These are phyloP conservation scores for Setipinna tenuifilis DNA, from an alignment of 2,797 vertebrate genomes.

Conservation along the genomic window DNA sequence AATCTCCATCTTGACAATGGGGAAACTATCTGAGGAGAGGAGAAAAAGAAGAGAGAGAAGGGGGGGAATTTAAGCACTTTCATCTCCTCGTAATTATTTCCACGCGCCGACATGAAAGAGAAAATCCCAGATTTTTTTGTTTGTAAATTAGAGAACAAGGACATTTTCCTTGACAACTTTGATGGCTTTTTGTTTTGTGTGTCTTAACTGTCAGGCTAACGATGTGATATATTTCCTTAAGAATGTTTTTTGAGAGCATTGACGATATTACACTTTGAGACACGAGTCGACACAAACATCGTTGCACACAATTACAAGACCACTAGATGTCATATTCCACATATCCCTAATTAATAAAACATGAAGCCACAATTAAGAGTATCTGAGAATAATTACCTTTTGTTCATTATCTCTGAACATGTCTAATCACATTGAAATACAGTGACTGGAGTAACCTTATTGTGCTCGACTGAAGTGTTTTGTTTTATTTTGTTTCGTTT, in stretches of 20 bases:
- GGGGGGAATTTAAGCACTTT: conserved; percentile 80
- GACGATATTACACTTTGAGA: conserved; percentile 35
- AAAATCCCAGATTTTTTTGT: conserved; percentile 75
- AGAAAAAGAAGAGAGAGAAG: conserved; percentile 65
- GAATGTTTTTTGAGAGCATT: conserved; percentile 39
- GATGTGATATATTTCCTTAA: conserved; percentile 69
- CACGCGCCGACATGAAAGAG: conserved; percentile 79
- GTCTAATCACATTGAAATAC: conserved; percentile 3
- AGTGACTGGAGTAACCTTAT: not conserved
- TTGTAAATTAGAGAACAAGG: conserved; percentile 81
- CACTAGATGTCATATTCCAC: conserved; percentile 4
- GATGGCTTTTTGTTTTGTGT: conserved; percentile 70
- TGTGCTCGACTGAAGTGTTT: not conserved
- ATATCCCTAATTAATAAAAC: conserved; percentile 21
- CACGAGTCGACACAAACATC: conserved; percentile 48
- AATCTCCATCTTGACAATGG: conserved; percentile 83
- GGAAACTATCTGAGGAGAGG: conserved; percentile 75
- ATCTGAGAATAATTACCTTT: conserved; percentile 23
- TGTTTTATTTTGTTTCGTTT: no score
- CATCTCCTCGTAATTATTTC: conserved; percentile 83
- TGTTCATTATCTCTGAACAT: conserved; percentile 8
- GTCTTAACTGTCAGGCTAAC: conserved; percentile 71
- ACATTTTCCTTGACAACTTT: conserved; percentile 77
- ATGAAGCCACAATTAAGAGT: conserved; percentile 18
- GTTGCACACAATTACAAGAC: not conserved